phyloP scores from a whole-genome alignment of 2,113 vertebrate species.

The Crotalus tigris region DNA sequence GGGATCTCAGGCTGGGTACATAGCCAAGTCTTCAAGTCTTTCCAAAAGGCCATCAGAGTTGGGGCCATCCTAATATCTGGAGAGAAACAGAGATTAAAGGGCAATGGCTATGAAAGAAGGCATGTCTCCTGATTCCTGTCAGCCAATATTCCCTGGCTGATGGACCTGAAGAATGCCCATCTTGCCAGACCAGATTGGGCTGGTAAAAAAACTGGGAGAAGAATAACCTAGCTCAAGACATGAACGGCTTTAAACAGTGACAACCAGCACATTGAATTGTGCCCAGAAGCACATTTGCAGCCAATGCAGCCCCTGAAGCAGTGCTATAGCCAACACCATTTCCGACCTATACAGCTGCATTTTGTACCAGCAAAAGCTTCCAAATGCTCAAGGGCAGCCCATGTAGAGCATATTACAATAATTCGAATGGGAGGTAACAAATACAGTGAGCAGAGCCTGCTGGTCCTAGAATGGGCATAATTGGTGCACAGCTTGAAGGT shows the following conservation, averaged over 20 bases:
- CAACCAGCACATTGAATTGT: not conserved
- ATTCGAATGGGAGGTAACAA: not conserved
- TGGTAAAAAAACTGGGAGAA: not conserved
- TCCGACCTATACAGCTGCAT: not conserved
- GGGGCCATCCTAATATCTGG: not conserved
- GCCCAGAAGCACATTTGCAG: not conserved
- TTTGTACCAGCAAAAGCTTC: not conserved
- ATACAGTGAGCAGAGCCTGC: not conserved
- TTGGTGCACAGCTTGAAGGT: too few species aligned
- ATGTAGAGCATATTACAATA: not conserved
- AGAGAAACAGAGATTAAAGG: not conserved
- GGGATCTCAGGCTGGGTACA: not conserved
- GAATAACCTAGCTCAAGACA: not conserved
- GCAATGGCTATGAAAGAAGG: not conserved
- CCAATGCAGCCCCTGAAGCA: not conserved
- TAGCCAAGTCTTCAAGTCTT: not conserved
- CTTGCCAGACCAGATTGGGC: not conserved
- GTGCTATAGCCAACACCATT: not conserved
- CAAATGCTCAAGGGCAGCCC: not conserved
- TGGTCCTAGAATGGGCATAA: not conserved
- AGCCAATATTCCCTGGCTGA: not conserved
- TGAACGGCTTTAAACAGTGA: not conserved
- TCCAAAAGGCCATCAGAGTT: not conserved
- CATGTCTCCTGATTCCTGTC: not conserved
- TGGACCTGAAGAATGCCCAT: not conserved